Evolutionary conservation across 2,888 invertebrate species (phyloP).

Genomic region (Hydrotaea diabolus): DNA sequence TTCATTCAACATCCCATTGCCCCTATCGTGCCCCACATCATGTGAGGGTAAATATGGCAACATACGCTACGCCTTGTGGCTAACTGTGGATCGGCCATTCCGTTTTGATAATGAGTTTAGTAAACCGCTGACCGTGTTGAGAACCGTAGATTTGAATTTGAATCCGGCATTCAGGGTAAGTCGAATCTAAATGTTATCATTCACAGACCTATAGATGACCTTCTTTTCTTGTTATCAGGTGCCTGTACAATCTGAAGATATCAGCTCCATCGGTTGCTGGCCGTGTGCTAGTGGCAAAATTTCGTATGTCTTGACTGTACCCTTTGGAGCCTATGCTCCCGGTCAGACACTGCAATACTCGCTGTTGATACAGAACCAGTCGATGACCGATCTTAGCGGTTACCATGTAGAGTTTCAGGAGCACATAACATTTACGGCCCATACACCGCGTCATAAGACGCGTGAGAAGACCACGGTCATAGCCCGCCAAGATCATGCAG

Average conservation of each 20-base stretch:
- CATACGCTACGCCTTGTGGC: slow-evolving; percentile 88
- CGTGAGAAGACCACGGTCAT: slow-evolving; percentile 54
- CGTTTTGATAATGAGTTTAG: slow-evolving; percentile 82
- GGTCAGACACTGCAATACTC: slow-evolving; percentile 68
- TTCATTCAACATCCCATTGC: slow-evolving; percentile 85
- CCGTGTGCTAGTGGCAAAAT: slow-evolving; percentile 67
- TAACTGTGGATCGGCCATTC: slow-evolving; percentile 89
- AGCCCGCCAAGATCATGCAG: slow-evolving; percentile 29
- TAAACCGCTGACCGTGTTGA: slow-evolving; percentile 86
- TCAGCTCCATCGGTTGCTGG: slow-evolving; percentile 69
- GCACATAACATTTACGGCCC: slow-evolving; percentile 68
- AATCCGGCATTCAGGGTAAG: slow-evolving; percentile 80
- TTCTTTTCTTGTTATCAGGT: slow-evolving; percentile 6
- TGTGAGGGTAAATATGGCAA: slow-evolving; percentile 87
- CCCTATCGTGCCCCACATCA: slow-evolving; percentile 85
- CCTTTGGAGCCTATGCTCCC: slow-evolving; percentile 69
- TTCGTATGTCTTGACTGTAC: slow-evolving; percentile 61
- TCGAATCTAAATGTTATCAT: not conserved
- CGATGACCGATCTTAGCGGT: slow-evolving; percentile 68
- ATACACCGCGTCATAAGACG: slow-evolving; percentile 57
- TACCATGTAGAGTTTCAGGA: slow-evolving; percentile 69
- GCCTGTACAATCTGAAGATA: slow-evolving; percentile 67
- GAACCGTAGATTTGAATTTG: slow-evolving; percentile 88
- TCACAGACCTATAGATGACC: not conserved
- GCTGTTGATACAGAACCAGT: slow-evolving; percentile 68